These are phyloP conservation scores for Rhincodon typus DNA, from an alignment of 2,797 vertebrate species.

Conservation along the genomic window DNA sequence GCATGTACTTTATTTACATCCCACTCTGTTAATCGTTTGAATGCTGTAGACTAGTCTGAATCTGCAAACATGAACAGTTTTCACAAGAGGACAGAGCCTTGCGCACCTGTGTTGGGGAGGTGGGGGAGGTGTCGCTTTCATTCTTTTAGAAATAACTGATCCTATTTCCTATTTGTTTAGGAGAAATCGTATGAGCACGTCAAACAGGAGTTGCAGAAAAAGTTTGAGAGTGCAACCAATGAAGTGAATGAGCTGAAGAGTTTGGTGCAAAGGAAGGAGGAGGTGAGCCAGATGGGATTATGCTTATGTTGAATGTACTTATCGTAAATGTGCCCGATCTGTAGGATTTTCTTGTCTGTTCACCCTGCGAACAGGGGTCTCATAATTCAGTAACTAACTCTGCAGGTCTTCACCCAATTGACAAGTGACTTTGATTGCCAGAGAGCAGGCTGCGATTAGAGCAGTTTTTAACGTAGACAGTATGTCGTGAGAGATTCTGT, in stretches of 20 bases:
- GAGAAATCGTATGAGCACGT: conserved; percentile 77
- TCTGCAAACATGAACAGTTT: not conserved
- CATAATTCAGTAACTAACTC: not conserved
- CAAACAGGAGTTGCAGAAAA: conserved; percentile 72
- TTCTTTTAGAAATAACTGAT: not conserved
- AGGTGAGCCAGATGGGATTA: conserved; percentile 56
- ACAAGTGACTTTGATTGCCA: not conserved
- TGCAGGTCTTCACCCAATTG: not conserved
- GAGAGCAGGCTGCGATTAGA: too few species aligned
- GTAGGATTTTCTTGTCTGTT: not conserved
- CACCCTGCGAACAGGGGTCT: not conserved
- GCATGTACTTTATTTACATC: not conserved
- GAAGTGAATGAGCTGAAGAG: conserved; percentile 68
- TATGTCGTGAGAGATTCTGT: too few species aligned
- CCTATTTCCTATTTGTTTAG: conserved; percentile 52
- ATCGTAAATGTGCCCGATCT: not conserved
- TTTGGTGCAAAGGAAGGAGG: conserved; percentile 69
- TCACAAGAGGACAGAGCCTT: not conserved
- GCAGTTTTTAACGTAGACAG: not conserved
- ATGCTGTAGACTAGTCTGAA: not conserved
- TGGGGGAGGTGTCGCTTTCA: not conserved
- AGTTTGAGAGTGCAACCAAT: conserved; percentile 64
- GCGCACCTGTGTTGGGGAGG: not conserved
- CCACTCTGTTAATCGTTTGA: not conserved
- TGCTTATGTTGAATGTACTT: rapidly evolving